Conservation (phyloP, 2,113 vertebrate species). For the Bucco capensis region DNA sequence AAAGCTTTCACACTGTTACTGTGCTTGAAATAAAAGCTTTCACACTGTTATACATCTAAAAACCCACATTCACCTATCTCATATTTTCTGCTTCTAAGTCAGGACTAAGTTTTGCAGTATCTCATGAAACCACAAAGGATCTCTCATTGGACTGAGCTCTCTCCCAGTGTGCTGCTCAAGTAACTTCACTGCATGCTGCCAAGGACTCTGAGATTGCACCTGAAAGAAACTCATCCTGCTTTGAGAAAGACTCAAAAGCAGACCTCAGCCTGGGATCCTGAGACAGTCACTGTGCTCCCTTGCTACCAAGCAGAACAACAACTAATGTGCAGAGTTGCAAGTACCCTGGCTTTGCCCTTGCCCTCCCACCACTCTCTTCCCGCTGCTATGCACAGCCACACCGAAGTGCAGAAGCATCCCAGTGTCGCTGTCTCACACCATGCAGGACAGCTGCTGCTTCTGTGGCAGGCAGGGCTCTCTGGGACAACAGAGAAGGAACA, state of each 20-base stretch:
- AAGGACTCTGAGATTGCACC: neutral
- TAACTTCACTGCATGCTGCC: fast-evolving
- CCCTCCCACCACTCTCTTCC: neutral
- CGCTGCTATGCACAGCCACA: fast-evolving
- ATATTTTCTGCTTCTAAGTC: neutral
- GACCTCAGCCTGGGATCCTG: neutral
- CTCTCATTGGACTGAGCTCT: neutral
- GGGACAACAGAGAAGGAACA: neutral
- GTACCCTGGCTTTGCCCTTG: neutral
- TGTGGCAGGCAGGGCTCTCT: fast-evolving
- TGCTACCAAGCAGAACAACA: neutral
- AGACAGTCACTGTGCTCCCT: neutral
- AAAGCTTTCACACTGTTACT: neutral
- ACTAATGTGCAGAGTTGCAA: neutral
- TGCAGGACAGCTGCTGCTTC: neutral
- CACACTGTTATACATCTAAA: neutral
- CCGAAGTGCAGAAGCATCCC: neutral
- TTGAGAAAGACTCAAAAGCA: neutral
- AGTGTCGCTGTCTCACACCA: neutral
- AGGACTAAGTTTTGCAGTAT: neutral
- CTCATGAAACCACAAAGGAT: neutral
- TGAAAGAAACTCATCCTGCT: fast-evolving
- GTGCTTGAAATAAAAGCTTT: neutral
- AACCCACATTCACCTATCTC: neutral
- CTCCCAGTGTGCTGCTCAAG: neutral